A percentile compares a stretch with the other conserved stretches of the same genome.
Evolutionary conservation across 2,113 vertebrate genomes (phyloP).

Genomic region (Mystacornis crossleyi): DNA sequence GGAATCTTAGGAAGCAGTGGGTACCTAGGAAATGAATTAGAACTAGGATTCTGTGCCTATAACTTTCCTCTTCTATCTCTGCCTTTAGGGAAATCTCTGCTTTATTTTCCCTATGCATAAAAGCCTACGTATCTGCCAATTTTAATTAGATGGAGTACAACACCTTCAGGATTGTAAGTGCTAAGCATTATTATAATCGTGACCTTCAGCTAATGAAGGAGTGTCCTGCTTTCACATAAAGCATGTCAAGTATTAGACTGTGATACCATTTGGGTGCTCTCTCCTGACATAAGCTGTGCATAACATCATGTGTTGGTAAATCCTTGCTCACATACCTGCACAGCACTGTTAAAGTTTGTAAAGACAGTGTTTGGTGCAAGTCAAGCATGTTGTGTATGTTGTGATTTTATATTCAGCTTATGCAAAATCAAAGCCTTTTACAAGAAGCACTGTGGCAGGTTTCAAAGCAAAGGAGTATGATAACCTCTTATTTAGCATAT

Average conservation of each 20-base stretch:
- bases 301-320: neutral
- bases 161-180: conserved; percentile 18
- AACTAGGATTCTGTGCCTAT: conserved; percentile 1
- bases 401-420: neutral
- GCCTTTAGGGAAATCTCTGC: conserved; percentile 21
- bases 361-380: neutral
- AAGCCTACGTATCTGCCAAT: neutral
- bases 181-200: conserved; percentile 7
- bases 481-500: neutral
- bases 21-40: neutral
- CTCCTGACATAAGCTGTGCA: neutral
- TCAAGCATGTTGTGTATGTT: neutral
- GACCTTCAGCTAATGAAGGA: conserved; percentile 50
- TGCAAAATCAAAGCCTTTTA: neutral
- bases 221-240: neutral
- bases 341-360: fast-evolving
- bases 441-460: neutral
- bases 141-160: conserved; percentile 41
- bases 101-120: neutral
- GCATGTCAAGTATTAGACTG: neutral
- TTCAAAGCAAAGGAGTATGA: neutral
- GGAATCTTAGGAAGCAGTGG: neutral
- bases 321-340: neutral
- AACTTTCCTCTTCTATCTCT: neutral
- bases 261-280: neutral